These are phyloP conservation scores for Sarcophaga peregrina DNA, from an alignment of 1,140 invertebrate genomes.

Conservation along the genomic window DNA sequence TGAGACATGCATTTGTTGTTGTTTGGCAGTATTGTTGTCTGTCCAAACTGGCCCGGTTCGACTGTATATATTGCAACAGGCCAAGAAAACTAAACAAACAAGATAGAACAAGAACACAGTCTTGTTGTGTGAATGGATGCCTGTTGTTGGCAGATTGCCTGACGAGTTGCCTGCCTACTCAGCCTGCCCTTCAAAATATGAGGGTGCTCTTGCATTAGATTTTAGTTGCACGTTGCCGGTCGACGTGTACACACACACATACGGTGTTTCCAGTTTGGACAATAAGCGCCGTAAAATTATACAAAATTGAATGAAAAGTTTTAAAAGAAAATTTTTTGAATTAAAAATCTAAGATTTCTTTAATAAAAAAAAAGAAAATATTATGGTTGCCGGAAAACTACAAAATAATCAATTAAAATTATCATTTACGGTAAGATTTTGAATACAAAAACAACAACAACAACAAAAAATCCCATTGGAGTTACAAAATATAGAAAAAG, in stretches of 20 bases:
- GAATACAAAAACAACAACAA: too few species aligned
- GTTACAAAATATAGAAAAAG: too few species aligned
- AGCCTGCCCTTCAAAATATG: conserved; percentile 25
- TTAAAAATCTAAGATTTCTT: not conserved
- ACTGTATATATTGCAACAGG: too few species aligned
- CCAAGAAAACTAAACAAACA: not conserved
- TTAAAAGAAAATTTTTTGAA: not conserved
- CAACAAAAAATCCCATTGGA: too few species aligned
- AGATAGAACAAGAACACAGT: not conserved
- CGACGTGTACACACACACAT: conserved; percentile 1
- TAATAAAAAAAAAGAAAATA: not conserved
- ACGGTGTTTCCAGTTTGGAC: not conserved
- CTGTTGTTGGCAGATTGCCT: not conserved
- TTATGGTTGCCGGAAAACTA: conserved; percentile 60
- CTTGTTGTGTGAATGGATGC: not conserved
- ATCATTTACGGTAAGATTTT: conserved; percentile 59
- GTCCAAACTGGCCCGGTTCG: not conserved
- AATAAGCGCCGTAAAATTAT: not conserved
- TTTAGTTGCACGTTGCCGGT: conserved; percentile 34
- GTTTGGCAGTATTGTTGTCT: not conserved
- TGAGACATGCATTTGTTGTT: conserved; percentile 21
- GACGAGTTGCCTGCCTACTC: not conserved
- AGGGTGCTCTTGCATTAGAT: not conserved
- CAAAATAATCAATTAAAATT: conserved; percentile 57
- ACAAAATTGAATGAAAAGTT: not conserved